Evolutionary conservation across 2,797 vertebrate genomes (phyloP), one percentile per base, ranked within the genome.

Genomic region (Scleropages formosus): DNA sequence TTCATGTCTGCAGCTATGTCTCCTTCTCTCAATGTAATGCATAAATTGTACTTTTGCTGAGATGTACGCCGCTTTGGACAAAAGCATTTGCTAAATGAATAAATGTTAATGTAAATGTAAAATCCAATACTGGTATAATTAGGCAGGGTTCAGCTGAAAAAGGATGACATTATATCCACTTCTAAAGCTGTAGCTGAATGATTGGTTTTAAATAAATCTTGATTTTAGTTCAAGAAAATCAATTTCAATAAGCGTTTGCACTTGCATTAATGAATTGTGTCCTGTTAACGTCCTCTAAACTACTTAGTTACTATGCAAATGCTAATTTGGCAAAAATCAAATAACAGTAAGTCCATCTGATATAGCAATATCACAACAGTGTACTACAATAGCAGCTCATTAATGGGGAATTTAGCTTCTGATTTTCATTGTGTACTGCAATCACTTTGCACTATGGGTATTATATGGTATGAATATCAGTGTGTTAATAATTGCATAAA

Each of bases 241-340:
- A 60, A 46, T n/a, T 49, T 56, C 15, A 26, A 20, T 26, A n/a
- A 70, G 56, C 13, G 15, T 72, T 56, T 31, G n/a, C 4, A 20
- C 59, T 58, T 59, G 51, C 70, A 59, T 49, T 72, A 59, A 47
- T 20, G 16, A 1, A 27, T 22, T 13, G 72, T 3, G 27, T 22
- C 53, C 20, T 59, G 59, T 60, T 72, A 72, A 72, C 60, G 31
- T 51, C 26, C 12, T 8, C 9, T 59, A 59, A 72, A 72, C 26
- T n/a, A 16, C 59, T 9, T 44, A 53, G 20, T 22, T 26, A 26
- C 16, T 16, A 61, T 13, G 51, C 1, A 8, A n/a, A 44, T 74
- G 3, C 13, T 53, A 31, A 51, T 13, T 18, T 10, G 44, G 26
- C 16, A 3, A 7, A 11, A 27, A 15, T 31, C 27, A 65, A 63